These are phyloP conservation scores for Ctenicera cuprea DNA, from an alignment of 2,888 invertebrate genomes.

Conservation along the genomic window DNA sequence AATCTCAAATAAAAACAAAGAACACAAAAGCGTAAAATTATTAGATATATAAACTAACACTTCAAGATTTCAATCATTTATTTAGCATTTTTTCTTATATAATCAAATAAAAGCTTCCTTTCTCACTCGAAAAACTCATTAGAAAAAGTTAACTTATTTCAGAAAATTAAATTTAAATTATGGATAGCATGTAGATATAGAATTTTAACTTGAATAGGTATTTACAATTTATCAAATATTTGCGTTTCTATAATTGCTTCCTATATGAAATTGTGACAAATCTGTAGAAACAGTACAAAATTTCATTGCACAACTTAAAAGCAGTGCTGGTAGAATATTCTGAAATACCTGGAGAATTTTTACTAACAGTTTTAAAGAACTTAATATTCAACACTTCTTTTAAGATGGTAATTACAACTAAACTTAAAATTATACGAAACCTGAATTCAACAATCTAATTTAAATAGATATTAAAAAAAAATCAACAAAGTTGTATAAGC, in stretches of 20 bases:
- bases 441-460: constrained; percentile 33
- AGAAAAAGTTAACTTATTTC: constrained; percentile 21
- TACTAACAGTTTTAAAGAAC: constrained; percentile 23
- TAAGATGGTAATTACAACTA: constrained; percentile 24
- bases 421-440: constrained; percentile 33
- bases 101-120: constrained; percentile 40
- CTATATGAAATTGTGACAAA: constrained; percentile 29
- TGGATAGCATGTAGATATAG: constrained; percentile 52
- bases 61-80: constrained; percentile 40
- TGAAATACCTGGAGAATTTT: constrained; percentile 14
- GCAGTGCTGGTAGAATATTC: neutral
- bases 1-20: no score
- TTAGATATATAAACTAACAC: no score
- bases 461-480: constrained; percentile 41
- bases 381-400: constrained; percentile 28
- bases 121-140: constrained; percentile 32
- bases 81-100: constrained; percentile 45
- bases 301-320: constrained; percentile 15
- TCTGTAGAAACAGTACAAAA: constrained; percentile 2
- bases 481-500: constrained; percentile 47
- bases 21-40: no score
- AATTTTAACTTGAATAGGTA: constrained; percentile 65
- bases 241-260: constrained; percentile 31
- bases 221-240: constrained; percentile 69
- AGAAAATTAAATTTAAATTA: constrained; percentile 21